phyloP scores from a whole-genome alignment of 2,113 vertebrate genomes.

The Tricholaema leucomelas region DNA sequence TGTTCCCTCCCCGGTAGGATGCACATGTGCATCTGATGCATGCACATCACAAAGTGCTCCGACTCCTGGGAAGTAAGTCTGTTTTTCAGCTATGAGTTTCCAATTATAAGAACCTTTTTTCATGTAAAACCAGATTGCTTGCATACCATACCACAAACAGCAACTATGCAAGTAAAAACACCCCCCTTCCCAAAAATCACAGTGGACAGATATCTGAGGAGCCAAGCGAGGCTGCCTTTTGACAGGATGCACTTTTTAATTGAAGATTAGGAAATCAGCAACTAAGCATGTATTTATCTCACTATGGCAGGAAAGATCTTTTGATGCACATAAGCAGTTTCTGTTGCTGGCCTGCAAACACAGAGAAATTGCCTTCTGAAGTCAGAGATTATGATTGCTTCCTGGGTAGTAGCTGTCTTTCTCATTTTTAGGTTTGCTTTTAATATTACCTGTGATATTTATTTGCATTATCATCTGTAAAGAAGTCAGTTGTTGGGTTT shows the following conservation, averaged over 20 bases:
- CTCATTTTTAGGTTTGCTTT: not conserved
- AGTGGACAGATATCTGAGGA: not conserved
- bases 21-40: not conserved
- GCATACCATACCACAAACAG: not conserved
- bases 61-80: not conserved
- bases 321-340: not conserved
- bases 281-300: conserved; percentile 41
- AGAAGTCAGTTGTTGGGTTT: not conserved
- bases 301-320: not conserved
- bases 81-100: conserved; percentile 2
- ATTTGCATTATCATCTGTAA: not conserved
- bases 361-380: conserved; percentile 10
- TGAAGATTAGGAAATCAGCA: conserved; percentile 20
- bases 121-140: not conserved
- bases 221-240: not conserved
- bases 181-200: not conserved
- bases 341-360: not conserved
- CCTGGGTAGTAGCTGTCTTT: not conserved
- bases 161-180: not conserved
- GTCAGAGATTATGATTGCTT: not conserved
- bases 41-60: rapidly evolving
- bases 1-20: not conserved
- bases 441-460: not conserved
- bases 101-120: conserved; percentile 1
- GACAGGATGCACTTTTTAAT: conserved; percentile 8